Base-by-base conservation (phyloP, 2,888 invertebrate species). In the Hemithea aestivaria region DNA sequence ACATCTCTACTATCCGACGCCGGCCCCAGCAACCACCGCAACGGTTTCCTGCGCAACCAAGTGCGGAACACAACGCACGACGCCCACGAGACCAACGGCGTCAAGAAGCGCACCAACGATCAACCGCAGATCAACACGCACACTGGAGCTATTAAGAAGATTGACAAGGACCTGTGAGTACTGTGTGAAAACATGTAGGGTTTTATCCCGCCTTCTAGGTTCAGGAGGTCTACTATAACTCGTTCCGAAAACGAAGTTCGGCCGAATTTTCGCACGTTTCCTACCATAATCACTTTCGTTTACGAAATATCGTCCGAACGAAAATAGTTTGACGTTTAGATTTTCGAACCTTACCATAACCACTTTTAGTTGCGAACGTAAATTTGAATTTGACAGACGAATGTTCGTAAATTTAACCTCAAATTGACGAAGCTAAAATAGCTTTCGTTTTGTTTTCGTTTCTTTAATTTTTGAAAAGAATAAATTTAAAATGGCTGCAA, bases 41-140 rank as follows among this genome's bases (percentile, higher is more conserved):
- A 40, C 11, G 40, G 31, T 10, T 33, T 37, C 11, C 22, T 16
- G 16, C 16, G 16, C 12, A 25, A 34, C 35, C 25, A 38, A 27
- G 16, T 27, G 2, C 16, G 32, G 10, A 30, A 37, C 10, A 24
- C n/a, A n/a, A n/a, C n/a, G n/a, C n/a, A n/a, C n/a, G n/a, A n/a
- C n/a, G n/a, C n/a, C n/a, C n/a, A n/a, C n/a, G n/a, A n/a, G n/a
- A 38, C 6, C 34, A 46, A 56, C 29, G 64, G 60, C 0, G 51
- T 51, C 1, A 63, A 53, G 28, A 87, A 85, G 52, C 66, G 84
- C 46, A 81, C 71, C 5, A 84, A 87, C 33, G 81, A 84, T 25
- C 78, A 82, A 57, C 84, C 83, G 0, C 87, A 85, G 55, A 67
- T 80, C 1, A 85, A 85, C 40, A 73, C 66, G 0, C 55, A 64